Percentiles rank a stretch among this genome's conserved stretches.
phyloP scores from a whole-genome alignment of 2,888 invertebrate genomes.

The Nephrocerus scutellatus region DNA sequence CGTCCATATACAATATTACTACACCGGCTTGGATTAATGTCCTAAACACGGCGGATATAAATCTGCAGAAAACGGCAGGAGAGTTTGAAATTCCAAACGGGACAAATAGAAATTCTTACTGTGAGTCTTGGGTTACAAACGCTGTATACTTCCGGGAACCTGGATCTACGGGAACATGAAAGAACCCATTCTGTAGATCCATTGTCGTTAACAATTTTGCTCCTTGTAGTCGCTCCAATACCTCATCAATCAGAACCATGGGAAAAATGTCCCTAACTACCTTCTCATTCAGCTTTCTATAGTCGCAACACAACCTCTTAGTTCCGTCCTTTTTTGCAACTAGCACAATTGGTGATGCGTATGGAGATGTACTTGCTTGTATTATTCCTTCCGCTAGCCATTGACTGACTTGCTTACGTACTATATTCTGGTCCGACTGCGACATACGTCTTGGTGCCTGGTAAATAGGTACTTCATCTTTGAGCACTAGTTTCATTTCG shows the following conservation, averaged over 20 bases:
- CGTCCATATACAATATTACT: conserved; percentile 9
- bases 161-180: conserved; percentile 19
- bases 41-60: conserved; percentile 5
- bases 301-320: conserved; percentile 16
- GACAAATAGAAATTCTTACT: conserved; percentile 18
- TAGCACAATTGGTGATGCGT: conserved; percentile 21
- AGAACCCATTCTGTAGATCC: conserved; percentile 21
- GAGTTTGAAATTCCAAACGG: conserved; percentile 19
- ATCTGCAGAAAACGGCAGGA: conserved; percentile 10
- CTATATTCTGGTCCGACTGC: conserved; percentile 4
- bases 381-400: conserved; percentile 35
- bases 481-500: conserved; percentile 1
- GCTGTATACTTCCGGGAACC: conserved; percentile 21
- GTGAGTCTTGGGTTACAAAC: conserved; percentile 22
- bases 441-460: conserved; percentile 9
- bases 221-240: conserved; percentile 10
- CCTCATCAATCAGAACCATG: conserved; percentile 12
- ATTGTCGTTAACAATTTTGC: conserved; percentile 20
- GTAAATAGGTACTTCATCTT: conserved; percentile 7
- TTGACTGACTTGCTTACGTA: conserved; percentile 27
- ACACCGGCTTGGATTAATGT: background rate
- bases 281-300: conserved; percentile 14
- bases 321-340: conserved; percentile 14
- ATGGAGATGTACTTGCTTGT: conserved; percentile 31
- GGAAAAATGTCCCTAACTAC: conserved; percentile 13